Base-by-base conservation (phyloP, 2,888 invertebrate species). In the Melanchra persicariae region DNA sequence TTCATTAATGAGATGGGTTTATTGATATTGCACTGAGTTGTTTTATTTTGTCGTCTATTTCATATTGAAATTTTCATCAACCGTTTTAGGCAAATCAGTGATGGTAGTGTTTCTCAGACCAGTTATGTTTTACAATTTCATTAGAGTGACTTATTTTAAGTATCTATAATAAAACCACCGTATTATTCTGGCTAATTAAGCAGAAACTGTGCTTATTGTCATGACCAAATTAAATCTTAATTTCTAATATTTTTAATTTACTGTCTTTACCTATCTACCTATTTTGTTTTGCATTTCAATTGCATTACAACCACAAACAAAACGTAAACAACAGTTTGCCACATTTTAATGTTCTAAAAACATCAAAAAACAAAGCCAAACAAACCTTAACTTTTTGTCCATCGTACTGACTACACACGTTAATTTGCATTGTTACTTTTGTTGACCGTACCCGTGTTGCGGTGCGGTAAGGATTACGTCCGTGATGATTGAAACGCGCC, bases 401-500 rank as follows among this genome's bases (percentile, higher is more conserved):
- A 60, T 70, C 26, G 45, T 73, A 71, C 73, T 51, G 69, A 60
- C 63, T 70, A 67, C 70, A 71, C 60, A 77, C 59, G 71, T 75
- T 84, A 74, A 82, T 83, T 84, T 81, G 72, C 70, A 68, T 79
- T 81, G 76, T 81, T 77, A 79, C 75, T 79, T 82, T 81, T 79
- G 77, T 64, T 70, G 84, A 83, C 85, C 77, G 81, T 82, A 85
- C 80, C 77, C 72, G 24, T 79, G 83, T 83, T 84, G 87, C 80
- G 85, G 87, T 80, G 64, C 49, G 67, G 82, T 85, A 72, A 81
- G 89, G 89, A 87, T 89, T 89, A 88, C 86, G 71, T 65, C 10
- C 77, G 82, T 89, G 89, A 89, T 87, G 85, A 88, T 89, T 89
- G 88, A 89, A 87, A 84, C 72, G 70, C 70, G 79, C 83, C 79